Base-by-base conservation (phyloP, 92 coral and sea anemone genomes). In the Pocillopora meandrina region DNA sequence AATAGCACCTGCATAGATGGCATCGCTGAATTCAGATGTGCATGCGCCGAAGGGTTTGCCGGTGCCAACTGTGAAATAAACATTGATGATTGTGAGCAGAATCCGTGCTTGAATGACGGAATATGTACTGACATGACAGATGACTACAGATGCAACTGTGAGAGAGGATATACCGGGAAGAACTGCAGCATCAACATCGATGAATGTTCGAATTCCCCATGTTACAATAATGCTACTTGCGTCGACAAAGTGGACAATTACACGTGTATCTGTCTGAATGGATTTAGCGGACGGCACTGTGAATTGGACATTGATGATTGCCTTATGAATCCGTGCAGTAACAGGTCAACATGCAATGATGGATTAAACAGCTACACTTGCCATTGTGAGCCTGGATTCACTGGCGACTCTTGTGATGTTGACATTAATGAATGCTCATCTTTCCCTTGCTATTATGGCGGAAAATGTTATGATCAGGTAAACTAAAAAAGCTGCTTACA, bases 221-320 rank as follows among this genome's bases (percentile, higher is more conserved):
- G 91, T 33, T 26, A 17, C 52, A 62, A 68, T 49, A 88, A 88
- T 66, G 91, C 81, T n/a, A 49, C 75, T 6, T 88, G 91, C 60
- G 26, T 78, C 34, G 91, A 88, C 87, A 18, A 61, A 36, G 75
- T 83, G 20, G 61, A 80, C 61, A 79, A 72, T 12, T 88, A 36
- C 70, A 71, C 33, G n/a, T 88, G 91, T 17, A 35, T 78, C 31
- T 88, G 91, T 61, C 35, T 63, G 19, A 60, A 83, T 36, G 97
- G 93, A 72, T 88, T 82, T 77, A 87, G 79, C 26, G 97, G 94
- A 59, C 83, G 76, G 42, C 89, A 88, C 83, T 93, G 97, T 65
- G 94, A 91, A 33, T 85, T 71, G 60, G 90, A 94, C 91, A 80
- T 66, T 26, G 71, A 66, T n/a, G 71, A 66, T 26, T 66, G 71